Conservation (phyloP, 2,888 invertebrate genomes). For the Chaetoderma sp. region DNA sequence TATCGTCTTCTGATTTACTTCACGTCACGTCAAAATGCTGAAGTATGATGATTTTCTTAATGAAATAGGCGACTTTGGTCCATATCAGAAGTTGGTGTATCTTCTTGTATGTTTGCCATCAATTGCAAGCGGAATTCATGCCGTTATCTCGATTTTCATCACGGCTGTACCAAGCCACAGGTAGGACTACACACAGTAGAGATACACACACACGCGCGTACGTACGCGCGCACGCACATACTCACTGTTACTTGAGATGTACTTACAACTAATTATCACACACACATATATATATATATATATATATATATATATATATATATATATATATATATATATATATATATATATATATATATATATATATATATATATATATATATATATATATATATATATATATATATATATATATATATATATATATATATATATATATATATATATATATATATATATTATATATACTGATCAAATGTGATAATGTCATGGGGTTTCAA, state of each 20-base stretch:
- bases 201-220: too few relatives aligned
- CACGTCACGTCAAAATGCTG: too few relatives aligned
- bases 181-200: too few relatives aligned
- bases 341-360: background rate
- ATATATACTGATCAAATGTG: too few relatives aligned
- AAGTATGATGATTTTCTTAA: background rate
- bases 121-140: background rate
- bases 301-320: background rate
- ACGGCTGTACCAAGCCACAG: background rate
- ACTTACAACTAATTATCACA: background rate
- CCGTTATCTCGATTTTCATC: background rate
- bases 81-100: background rate
- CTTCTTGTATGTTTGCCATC: background rate
- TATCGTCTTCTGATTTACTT: too few relatives aligned
- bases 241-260: background rate
- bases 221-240: too few relatives aligned
- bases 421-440: constrained; percentile 4
- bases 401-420: constrained; percentile 6
- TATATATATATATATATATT: constrained; percentile 4
- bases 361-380: background rate
- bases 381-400: background rate
- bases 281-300: background rate
- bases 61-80: background rate
- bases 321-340: constrained; percentile 1
- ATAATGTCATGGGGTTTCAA: too few relatives aligned